phyloP scores from a whole-genome alignment of 1,140 invertebrate species.

The Polyergus mexicanus region DNA sequence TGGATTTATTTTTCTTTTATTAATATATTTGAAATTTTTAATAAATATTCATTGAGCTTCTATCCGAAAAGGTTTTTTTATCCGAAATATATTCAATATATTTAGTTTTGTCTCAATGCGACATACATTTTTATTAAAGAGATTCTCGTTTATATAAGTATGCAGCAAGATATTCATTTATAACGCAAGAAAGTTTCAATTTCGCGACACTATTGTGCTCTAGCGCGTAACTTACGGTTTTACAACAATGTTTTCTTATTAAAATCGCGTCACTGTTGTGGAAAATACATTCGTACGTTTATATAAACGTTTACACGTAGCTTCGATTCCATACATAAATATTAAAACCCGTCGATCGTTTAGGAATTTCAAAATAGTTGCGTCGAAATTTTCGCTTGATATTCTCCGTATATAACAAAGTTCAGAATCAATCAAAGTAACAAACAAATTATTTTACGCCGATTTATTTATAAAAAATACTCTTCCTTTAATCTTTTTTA shows the following conservation, averaged over 20 bases:
- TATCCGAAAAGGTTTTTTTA: not conserved
- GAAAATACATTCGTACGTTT: slow-evolving; percentile 57
- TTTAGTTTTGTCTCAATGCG: not conserved
- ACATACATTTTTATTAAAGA: not conserved
- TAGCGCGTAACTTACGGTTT: slow-evolving; percentile 33
- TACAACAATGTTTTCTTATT: slow-evolving; percentile 60
- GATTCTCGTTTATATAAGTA: slow-evolving; percentile 13
- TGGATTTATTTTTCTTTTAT: not conserved
- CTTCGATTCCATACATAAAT: slow-evolving; percentile 53
- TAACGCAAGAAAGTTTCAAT: slow-evolving; percentile 54
- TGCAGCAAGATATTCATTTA: slow-evolving; percentile 38
- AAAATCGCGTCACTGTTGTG: slow-evolving; percentile 52
- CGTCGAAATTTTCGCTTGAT: slow-evolving; percentile 14
- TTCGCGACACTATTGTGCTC: slow-evolving; percentile 15
- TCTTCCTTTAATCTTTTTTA: not conserved
- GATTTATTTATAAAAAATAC: too few species aligned
- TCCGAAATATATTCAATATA: not conserved
- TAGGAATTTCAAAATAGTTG: slow-evolving; percentile 51
- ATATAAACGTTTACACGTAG: slow-evolving; percentile 53
- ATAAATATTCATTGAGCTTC: not conserved
- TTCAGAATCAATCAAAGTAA: slow-evolving; percentile 1
- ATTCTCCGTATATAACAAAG: not conserved
- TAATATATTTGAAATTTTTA: not conserved
- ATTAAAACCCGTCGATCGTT: slow-evolving; percentile 55
- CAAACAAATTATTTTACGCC: slow-evolving; percentile 1